A percentile compares a stretch with the other conserved stretches of the same genome.
These are phyloP conservation scores for Rhagologus leucostigma DNA, from an alignment of 2,113 vertebrate genomes.

Conservation along the genomic window DNA sequence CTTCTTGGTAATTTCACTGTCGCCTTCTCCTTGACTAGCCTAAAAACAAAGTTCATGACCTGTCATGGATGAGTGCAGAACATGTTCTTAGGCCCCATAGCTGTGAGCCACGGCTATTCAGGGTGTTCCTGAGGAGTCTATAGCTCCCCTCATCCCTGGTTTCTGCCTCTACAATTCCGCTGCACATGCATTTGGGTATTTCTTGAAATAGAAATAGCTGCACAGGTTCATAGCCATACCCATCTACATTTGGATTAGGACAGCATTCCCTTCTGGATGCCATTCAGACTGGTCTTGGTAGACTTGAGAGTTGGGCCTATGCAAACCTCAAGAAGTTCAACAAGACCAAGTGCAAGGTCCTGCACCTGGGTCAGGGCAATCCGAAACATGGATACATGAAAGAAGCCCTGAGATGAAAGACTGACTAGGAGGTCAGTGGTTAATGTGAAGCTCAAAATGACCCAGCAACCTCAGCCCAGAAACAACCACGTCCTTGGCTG, in stretches of 20 bases:
- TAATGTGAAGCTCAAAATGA: neutral
- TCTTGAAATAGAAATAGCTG: neutral
- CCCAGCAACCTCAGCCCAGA: neutral
- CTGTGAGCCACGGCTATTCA: neutral
- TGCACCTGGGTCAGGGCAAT: neutral
- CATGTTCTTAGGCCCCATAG: neutral
- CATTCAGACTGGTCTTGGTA: fast-evolving
- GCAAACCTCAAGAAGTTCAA: neutral
- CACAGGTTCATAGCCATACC: neutral
- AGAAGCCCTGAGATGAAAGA: neutral
- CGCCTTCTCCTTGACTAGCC: neutral
- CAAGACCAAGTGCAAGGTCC: neutral
- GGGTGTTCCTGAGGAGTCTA: neutral
- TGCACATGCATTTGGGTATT: fast-evolving
- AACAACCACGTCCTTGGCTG: neutral
- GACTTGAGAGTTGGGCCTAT: neutral
- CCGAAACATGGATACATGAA: neutral
- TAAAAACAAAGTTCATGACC: neutral
- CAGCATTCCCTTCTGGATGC: neutral
- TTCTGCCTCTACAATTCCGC: neutral
- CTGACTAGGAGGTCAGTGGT: neutral
- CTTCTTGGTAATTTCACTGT: neutral
- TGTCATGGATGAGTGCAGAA: neutral
- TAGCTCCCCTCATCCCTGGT: neutral
- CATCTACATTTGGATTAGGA: neutral